Evolutionary conservation across 2,797 vertebrate genomes (phyloP), one percentile per base, ranked within the genome.

Genomic region (Anniella stebbinsi): DNA sequence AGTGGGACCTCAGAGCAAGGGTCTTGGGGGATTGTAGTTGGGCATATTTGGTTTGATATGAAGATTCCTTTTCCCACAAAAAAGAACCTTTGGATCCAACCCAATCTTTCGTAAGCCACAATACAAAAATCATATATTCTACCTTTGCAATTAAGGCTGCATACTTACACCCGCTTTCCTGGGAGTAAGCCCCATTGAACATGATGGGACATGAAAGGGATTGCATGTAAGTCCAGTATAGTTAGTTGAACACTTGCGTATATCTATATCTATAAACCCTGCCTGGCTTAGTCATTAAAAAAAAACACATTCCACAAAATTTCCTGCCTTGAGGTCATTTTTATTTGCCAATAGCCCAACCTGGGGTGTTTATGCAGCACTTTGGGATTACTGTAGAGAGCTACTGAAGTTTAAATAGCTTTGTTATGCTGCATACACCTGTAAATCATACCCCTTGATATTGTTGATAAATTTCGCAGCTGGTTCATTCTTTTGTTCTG

Each of bases 401-500:
- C 57, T 48, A 36, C 54, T 41, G 57, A 84, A 41, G 54, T 75
- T 75, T 36, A 76, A 36, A 38, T 67, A 76, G 63, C 72, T 77
- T 54, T 69, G 45, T 77, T 84, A 63, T 41, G 28, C 57, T 67
- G 17, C n/a, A 8, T 51, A 36, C 33, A 66, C 41, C 33, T 76
- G 41, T 66, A 72, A 75, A 82, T 83, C 45, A 30, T 54, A 10
- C 75, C 45, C n/a, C 25, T 51, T 51, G 60, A 33, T 84, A 45
- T 23, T 81, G 33, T n/a, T 76, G 15, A 67, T 84, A 77, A 51
- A 66, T 89, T 89, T 84, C 41, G 67, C n/a, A 84, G 23, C 72
- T 63, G n/a, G 23, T 67, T 51, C 70, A 69, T n/a, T 76, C n/a
- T 89, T 89, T 51, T 10, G 76, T 84, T 57, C 33, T 54, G 25